Percentiles rank a stretch among this genome's conserved stretches.
phyloP scores from a whole-genome alignment of 2,113 vertebrate species.

The Antidorcas marsupialis region DNA sequence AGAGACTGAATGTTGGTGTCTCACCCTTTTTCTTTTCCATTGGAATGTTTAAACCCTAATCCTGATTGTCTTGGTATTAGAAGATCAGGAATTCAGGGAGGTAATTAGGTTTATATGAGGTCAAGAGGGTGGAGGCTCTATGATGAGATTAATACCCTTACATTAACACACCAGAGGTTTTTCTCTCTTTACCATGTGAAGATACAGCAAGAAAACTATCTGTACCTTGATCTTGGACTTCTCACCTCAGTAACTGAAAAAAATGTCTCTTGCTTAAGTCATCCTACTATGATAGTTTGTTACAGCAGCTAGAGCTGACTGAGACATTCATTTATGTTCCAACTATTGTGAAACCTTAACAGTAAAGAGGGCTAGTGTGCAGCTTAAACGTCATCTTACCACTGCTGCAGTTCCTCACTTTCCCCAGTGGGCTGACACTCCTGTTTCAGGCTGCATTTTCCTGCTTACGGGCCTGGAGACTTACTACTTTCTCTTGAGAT shows the following conservation, averaged over 20 bases:
- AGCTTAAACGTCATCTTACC: not conserved
- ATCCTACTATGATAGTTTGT: not conserved
- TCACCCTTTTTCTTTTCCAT: not conserved
- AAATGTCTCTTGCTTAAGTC: not conserved
- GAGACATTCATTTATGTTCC: not conserved
- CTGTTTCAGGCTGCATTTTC: not conserved
- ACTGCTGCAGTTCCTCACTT: not conserved
- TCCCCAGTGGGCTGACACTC: not conserved
- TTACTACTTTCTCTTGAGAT: not conserved
- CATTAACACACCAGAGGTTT: not conserved
- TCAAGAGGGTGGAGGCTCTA: too few relatives aligned
- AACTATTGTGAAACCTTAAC: not conserved
- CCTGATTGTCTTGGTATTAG: not conserved
- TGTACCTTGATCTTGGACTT: not conserved
- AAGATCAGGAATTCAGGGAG: not conserved
- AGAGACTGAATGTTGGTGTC: not conserved
- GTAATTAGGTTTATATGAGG: not conserved
- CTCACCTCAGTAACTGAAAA: not conserved
- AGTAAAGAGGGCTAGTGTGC: not conserved
- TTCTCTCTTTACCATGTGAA: not conserved
- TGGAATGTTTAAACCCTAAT: not conserved
- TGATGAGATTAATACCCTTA: not conserved
- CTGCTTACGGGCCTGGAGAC: not conserved
- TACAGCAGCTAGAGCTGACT: not conserved
- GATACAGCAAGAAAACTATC: not conserved